phyloP scores from a whole-genome alignment of 2,797 vertebrate genomes.

The Pteronotus mesoamericanus region DNA sequence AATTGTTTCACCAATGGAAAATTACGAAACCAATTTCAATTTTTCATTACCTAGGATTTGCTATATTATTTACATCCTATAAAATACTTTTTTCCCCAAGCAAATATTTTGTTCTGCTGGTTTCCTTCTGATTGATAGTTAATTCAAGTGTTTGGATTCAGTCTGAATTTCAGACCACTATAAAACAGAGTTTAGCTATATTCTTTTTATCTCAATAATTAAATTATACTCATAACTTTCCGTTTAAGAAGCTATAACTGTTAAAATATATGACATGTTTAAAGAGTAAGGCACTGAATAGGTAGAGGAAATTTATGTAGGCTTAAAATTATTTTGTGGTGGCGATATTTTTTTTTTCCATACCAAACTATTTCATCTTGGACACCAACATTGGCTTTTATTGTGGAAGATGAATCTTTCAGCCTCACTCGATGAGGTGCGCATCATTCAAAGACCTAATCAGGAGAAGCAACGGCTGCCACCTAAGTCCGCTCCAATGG shows the following conservation, averaged over 20 bases:
- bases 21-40: background rate
- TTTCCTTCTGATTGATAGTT: conserved; percentile 39
- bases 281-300: conserved; percentile 16
- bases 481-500: background rate
- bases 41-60: background rate
- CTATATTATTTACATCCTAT: background rate
- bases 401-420: conserved; percentile 59
- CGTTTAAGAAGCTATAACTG: conserved; percentile 52
- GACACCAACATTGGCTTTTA: conserved; percentile 44
- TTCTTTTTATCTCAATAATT: conserved; percentile 59
- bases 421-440: conserved; percentile 26
- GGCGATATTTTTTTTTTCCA: conserved; percentile 37
- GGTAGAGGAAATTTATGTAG: conserved; percentile 17
- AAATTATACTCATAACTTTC: conserved; percentile 52
- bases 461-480: background rate
- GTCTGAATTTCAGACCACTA: conserved; percentile 36
- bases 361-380: conserved; percentile 11
- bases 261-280: conserved; percentile 49
- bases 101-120: conserved; percentile 5
- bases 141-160: conserved; percentile 39
- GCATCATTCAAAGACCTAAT: conserved; percentile 28
- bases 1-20: background rate
- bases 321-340: conserved; percentile 42
- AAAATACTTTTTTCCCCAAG: background rate
- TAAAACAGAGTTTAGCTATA: conserved; percentile 47